Evolutionary conservation across 2,797 vertebrate genomes (phyloP).

Genomic region (Balearica regulorum): DNA sequence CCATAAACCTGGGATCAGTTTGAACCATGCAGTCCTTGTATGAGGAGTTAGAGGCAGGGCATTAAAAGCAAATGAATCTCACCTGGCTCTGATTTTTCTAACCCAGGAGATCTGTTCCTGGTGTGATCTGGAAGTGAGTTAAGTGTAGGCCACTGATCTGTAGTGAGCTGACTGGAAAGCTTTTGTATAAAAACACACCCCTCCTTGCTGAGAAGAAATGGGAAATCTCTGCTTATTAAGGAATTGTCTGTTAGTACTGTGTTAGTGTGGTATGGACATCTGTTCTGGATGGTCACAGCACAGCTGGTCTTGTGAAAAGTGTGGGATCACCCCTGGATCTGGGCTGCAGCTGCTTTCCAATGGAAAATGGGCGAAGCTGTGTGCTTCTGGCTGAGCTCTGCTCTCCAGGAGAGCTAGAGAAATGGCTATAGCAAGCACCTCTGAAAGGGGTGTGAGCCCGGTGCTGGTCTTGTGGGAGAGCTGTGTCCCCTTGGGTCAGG

Average conservation of each 20-base stretch:
- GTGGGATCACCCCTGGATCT: not conserved
- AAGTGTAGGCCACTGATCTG: not conserved
- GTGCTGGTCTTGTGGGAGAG: not conserved
- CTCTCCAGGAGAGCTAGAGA: not conserved
- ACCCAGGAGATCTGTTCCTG: not conserved
- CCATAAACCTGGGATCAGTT: not conserved
- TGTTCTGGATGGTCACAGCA: not conserved
- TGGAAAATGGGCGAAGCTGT: not conserved
- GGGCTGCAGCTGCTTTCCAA: not conserved
- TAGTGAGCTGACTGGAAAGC: not conserved
- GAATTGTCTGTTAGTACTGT: not conserved
- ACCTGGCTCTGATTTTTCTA: not conserved
- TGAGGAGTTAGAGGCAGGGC: not conserved
- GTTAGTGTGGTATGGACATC: not conserved
- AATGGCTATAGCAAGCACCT: not conserved
- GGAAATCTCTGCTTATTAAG: not conserved
- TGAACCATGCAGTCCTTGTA: accelerated
- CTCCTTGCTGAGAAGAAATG: not conserved
- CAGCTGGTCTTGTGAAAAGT: not conserved
- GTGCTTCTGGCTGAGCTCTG: not conserved
- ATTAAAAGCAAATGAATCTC: not conserved
- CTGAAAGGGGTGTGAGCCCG: not conserved
- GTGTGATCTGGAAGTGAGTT: not conserved
- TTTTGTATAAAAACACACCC: not conserved
- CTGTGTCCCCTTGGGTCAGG: not conserved